Evolutionary conservation across 2,888 invertebrate species (phyloP).

Genomic region (Patella pellucida): DNA sequence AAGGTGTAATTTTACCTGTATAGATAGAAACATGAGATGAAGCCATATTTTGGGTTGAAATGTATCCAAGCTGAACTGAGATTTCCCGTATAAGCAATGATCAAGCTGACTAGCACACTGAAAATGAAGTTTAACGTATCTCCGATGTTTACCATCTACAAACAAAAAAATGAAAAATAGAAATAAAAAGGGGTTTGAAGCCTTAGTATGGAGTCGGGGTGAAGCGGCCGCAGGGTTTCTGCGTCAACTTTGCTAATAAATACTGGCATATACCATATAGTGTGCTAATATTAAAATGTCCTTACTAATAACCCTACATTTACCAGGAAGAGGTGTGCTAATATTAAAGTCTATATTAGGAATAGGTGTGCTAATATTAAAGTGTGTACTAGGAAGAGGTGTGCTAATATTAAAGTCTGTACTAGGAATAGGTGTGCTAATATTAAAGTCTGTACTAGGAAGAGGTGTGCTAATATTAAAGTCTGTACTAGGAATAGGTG

Average conservation of each 20-base stretch:
- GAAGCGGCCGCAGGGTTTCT: no score
- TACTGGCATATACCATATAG: neutral
- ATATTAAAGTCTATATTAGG: neutral
- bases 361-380: neutral
- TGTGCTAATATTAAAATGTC: neutral
- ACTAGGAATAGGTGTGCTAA: no score
- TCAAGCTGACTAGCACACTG: constrained; percentile 84
- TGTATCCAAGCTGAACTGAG: constrained; percentile 73
- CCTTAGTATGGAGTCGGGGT: no score
- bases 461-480: no score
- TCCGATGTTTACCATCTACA: constrained; percentile 84
- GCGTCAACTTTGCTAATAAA: no score
- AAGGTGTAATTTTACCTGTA: constrained; percentile 76
- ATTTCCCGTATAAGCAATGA: constrained; percentile 83
- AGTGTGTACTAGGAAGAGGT: no score
- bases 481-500: no score
- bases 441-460: no score
- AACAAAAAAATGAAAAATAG: constrained; percentile 36
- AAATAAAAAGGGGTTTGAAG: no score
- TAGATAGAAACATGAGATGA: constrained; percentile 94
- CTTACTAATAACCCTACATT: constrained; percentile 92
- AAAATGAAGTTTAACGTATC: constrained; percentile 89
- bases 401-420: neutral
- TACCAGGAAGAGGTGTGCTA: constrained; percentile 86
- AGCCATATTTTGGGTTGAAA: constrained; percentile 91